Percentiles rank a stretch among this genome's conserved stretches.
Conservation (phyloP, 2,113 vertebrate genomes). For the Proteles cristata region DNA sequence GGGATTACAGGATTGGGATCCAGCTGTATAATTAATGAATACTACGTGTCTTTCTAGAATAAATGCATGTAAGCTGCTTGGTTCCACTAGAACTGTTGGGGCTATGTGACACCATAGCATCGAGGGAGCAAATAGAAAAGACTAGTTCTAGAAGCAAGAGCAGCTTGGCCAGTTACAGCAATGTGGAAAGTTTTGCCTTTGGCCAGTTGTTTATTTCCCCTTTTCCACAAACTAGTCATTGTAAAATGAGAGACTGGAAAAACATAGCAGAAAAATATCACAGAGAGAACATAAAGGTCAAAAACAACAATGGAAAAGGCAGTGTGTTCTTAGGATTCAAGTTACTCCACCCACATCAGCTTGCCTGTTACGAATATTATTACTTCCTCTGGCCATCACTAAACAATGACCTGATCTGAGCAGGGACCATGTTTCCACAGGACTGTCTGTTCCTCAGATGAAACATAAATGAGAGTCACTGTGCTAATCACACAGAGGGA, state of each 20-base stretch:
- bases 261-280: constrained; percentile 37
- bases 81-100: background rate
- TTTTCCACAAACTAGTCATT: background rate
- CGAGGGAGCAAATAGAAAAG: background rate
- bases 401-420: background rate
- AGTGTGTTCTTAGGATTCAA: constrained; percentile 73
- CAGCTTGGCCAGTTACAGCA: background rate
- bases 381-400: constrained; percentile 61
- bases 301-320: constrained; percentile 79
- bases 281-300: constrained; percentile 52
- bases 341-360: constrained; percentile 77
- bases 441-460: background rate
- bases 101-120: background rate
- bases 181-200: constrained; percentile 3
- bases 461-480: background rate
- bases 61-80: background rate
- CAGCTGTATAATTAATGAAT: background rate
- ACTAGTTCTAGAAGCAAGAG: background rate
- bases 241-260: constrained; percentile 55
- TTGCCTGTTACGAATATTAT: constrained; percentile 70
- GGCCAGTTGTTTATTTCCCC: constrained; percentile 22
- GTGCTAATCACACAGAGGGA: background rate
- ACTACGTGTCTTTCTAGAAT: background rate
- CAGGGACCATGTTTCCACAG: background rate
- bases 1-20: background rate